phyloP scores from a whole-genome alignment of 92 coral and sea anemone genomes.

The Palythoa grandiflora region DNA sequence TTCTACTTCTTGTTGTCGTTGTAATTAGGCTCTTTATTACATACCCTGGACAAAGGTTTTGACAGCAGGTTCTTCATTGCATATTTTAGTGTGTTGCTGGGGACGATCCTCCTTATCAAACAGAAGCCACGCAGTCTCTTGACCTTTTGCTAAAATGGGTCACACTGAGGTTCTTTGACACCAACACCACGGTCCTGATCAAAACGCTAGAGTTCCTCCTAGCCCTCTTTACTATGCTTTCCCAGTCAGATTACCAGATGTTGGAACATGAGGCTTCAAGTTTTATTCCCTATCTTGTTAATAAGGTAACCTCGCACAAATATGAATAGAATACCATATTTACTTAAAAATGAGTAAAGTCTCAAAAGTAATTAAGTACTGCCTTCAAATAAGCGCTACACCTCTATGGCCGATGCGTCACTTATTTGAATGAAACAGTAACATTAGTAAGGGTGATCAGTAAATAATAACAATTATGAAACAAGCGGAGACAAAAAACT shows the following conservation, averaged over 20 bases:
- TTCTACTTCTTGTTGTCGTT: no score
- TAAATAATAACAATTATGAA: no score
- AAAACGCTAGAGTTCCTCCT: slow-evolving; percentile 95
- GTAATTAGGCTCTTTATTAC: no score
- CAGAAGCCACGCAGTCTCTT: slow-evolving; percentile 83
- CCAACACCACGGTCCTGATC: slow-evolving; percentile 96
- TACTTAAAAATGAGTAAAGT: no score
- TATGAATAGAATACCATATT: background rate
- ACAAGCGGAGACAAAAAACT: no score
- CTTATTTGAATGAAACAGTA: no score
- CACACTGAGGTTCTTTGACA: slow-evolving; percentile 94
- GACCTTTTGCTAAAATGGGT: slow-evolving; percentile 93
- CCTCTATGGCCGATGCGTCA: no score
- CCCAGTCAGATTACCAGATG: slow-evolving; percentile 87
- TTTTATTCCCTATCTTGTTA: slow-evolving; percentile 92
- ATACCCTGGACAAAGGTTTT: no score
- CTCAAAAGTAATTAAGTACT: background rate
- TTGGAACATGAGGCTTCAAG: slow-evolving; percentile 94
- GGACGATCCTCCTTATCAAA: slow-evolving; percentile 78
- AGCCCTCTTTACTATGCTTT: slow-evolving; percentile 82
- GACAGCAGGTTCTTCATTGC: no score
- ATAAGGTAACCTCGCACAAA: slow-evolving; percentile 65
- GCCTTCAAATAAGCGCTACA: no score
- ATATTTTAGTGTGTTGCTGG: slow-evolving; percentile 74
- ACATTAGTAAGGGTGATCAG: no score